Percentiles rank a stretch among this genome's conserved stretches.
phyloP scores from a whole-genome alignment of 2,113 vertebrate genomes.

The Natator depressus region DNA sequence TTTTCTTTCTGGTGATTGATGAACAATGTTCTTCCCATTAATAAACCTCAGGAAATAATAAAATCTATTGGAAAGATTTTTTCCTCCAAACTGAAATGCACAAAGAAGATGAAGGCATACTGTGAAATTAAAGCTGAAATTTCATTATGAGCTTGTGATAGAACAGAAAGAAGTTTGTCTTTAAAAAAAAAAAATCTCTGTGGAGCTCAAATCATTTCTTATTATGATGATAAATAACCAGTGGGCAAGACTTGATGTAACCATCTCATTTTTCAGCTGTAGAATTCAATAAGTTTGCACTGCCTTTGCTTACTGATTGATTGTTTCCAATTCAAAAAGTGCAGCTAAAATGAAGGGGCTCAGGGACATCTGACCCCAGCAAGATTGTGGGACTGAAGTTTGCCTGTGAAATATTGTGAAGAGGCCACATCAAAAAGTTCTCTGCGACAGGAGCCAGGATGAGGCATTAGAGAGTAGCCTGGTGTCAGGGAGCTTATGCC shows the following conservation, averaged over 20 bases:
- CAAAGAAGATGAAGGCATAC: background rate
- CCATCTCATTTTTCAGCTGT: background rate
- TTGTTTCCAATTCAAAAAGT: rapidly evolving
- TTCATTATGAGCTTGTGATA: background rate
- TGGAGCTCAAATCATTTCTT: background rate
- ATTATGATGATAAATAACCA: background rate
- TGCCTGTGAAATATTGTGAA: background rate
- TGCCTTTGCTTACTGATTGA: background rate
- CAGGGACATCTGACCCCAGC: rapidly evolving
- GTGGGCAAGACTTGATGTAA: background rate
- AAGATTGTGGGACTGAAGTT: background rate
- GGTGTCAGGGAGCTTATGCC: background rate
- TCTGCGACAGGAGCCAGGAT: background rate
- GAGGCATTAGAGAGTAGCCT: rapidly evolving
- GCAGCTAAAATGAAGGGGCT: background rate
- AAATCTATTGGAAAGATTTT: background rate
- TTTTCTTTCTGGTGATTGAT: constrained; percentile 19
- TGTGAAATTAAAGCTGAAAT: background rate
- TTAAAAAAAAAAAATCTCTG: background rate
- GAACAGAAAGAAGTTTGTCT: background rate
- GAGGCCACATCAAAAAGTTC: background rate
- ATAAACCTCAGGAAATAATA: constrained; percentile 7
- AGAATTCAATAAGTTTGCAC: background rate
- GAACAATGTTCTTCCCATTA: background rate
- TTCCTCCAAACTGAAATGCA: background rate